Evolutionary conservation across 1,140 invertebrate species (phyloP).

Genomic region (Ptiloglossa arizonensis): DNA sequence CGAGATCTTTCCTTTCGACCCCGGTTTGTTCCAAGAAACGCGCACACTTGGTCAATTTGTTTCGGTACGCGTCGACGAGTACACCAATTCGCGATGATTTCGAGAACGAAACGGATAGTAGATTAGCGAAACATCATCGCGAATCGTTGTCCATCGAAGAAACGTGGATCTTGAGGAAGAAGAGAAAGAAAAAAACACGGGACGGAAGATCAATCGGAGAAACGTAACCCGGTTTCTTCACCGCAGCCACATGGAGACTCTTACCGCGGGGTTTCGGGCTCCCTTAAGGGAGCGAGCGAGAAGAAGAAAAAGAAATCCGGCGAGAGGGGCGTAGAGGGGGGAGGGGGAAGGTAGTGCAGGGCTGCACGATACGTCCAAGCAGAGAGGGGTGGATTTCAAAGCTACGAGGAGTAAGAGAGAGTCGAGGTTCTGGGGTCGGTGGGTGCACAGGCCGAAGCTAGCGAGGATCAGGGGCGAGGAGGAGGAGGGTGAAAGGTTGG

Average conservation of each 20-base stretch:
- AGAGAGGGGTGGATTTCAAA: constrained; percentile 67
- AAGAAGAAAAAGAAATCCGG: constrained; percentile 23
- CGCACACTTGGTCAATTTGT: too few relatives aligned
- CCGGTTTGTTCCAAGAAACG: background rate
- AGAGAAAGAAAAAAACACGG: background rate
- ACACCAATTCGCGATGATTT: too few relatives aligned
- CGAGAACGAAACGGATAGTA: too few relatives aligned
- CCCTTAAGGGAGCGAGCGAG: constrained; percentile 44
- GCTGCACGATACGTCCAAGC: constrained; percentile 51
- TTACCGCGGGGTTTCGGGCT: constrained; percentile 50
- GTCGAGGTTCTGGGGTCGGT: constrained; percentile 63
- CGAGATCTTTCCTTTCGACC: background rate
- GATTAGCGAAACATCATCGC: too few relatives aligned
- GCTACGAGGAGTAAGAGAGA: constrained; percentile 66
- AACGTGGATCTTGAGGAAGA: background rate
- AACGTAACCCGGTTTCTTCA: constrained; percentile 59
- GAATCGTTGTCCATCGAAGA: background rate
- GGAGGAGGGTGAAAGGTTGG: constrained; percentile 54
- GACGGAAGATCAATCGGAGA: constrained; percentile 18
- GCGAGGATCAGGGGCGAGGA: constrained; percentile 53
- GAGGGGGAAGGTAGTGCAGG: constrained; percentile 50
- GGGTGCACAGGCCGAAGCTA: constrained; percentile 61
- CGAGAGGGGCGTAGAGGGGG: too few relatives aligned
- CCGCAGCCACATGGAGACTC: constrained; percentile 39
- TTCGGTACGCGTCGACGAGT: too few relatives aligned